Percentiles rank a stretch among this genome's conserved stretches.
These are phyloP conservation scores for Sebastes miniatus DNA, from an alignment of 2,797 vertebrate species.

Conservation along the genomic window DNA sequence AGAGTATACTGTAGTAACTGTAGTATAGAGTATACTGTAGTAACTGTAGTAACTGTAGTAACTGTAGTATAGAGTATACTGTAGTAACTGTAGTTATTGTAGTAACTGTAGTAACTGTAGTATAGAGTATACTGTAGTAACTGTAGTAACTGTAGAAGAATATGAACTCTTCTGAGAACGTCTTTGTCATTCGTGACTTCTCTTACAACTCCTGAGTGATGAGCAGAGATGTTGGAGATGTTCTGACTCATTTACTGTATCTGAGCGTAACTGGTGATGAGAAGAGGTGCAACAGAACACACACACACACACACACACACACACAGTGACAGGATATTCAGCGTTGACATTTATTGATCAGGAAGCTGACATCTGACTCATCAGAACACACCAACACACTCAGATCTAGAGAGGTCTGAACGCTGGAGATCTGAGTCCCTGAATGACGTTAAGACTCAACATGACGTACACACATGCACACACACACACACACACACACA, in stretches of 20 bases:
- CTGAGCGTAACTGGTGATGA: slow-evolving; percentile 45
- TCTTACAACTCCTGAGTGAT: slow-evolving; percentile 38
- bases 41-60: no score
- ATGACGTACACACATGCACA: neutral
- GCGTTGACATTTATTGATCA: slow-evolving; percentile 69
- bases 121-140: no score
- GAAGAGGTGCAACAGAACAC: slow-evolving; percentile 54
- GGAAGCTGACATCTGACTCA: slow-evolving; percentile 49
- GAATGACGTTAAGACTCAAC: no score
- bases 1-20: no score
- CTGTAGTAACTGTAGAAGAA: neutral
- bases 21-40: no score
- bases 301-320: slow-evolving; percentile 3
- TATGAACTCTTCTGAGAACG: slow-evolving; percentile 37
- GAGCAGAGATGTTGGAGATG: slow-evolving; percentile 30
- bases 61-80: no score
- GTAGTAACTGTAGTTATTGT: no score
- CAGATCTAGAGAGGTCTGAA: neutral
- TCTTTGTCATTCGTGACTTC: slow-evolving; percentile 37
- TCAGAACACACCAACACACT: neutral
- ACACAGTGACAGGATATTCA: slow-evolving; percentile 55
- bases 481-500: no score
- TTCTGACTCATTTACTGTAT: slow-evolving; percentile 67
- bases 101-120: no score
- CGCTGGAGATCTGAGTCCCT: neutral